Evolutionary conservation across 2,888 invertebrate genomes (phyloP), one percentile per base, ranked within the genome.

Genomic region (Melanophora roralis): DNA sequence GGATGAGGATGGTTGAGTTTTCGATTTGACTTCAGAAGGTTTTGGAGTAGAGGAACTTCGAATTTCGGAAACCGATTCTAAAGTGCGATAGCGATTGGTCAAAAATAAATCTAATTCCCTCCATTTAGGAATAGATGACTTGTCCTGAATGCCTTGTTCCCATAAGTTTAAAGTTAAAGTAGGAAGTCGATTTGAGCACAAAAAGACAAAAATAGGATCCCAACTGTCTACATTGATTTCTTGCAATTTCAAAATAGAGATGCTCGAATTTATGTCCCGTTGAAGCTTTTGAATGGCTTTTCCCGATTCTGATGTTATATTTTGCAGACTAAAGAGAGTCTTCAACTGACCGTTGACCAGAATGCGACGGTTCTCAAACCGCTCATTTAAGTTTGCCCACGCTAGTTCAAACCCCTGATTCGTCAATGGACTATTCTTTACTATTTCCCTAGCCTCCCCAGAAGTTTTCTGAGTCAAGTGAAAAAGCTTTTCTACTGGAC

Each of bases 361-460:
- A 12, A 75, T 51, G 8, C 62, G 19, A n/a, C 68, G 68, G 19
- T 68, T 62, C 27, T 68, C 75, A 43, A 59, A 75, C 0, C 68
- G 55, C 9, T 67, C 60, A 7, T 1, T 14, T 2, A 75, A 38
- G 45, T 53, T 34, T 6, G 19, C 1, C 55, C 55, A 53, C 1
- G 67, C 67, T 5, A 36, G 4, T 3, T 16, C 23, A 40, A 53
- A 67, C n/a, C 55, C 67, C 11, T 32, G 16, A 68, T 57, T 55
- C 0, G 68, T 68, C 6, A 55, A n/a, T 11, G 68, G 68, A 23
- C 32, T 40, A 1, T 7, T 45, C 19, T 43, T 27, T 7, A 40
- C n/a, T n/a, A 51, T 51, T 16, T 51, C 32, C 6, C 51, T 55
- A 12, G 21, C 21, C 27, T 27, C 27, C n/a, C 27, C 27, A 27